Percentiles rank a stretch among this genome's conserved stretches.
These are phyloP conservation scores for Colletes collaris DNA, from an alignment of 2,888 invertebrate genomes.

Conservation along the genomic window DNA sequence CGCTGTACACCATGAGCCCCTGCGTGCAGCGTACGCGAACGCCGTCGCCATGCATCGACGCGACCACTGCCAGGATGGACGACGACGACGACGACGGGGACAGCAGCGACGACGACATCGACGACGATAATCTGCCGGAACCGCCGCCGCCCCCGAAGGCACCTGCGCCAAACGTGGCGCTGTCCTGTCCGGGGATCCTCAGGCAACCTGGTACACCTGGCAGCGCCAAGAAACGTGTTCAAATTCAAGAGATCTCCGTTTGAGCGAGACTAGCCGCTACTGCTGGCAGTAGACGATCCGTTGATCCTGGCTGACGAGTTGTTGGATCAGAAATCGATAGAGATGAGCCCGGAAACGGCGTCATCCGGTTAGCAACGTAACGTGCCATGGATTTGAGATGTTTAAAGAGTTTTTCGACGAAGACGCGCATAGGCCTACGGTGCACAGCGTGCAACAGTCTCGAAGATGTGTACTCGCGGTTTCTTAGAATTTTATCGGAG, in stretches of 20 bases:
- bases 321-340: background rate
- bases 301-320: too few relatives aligned
- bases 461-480: conserved; percentile 15
- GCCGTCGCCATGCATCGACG: conserved; percentile 80
- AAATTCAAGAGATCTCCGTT: conserved; percentile 96
- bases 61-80: conserved; percentile 76
- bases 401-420: background rate
- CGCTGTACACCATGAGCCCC: conserved; percentile 75
- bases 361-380: conserved; percentile 1
- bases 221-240: conserved; percentile 94
- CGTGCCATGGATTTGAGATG: conserved; percentile 53
- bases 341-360: background rate
- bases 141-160: conserved; percentile 86
- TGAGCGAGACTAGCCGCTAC: conserved; percentile 76
- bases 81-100: conserved; percentile 83
- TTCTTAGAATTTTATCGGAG: conserved; percentile 19
- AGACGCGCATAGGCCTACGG: background rate
- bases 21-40: conserved; percentile 73
- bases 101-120: conserved; percentile 83
- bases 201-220: conserved; percentile 89
- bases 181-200: conserved; percentile 86
- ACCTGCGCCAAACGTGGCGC: conserved; percentile 83
- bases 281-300: conserved; percentile 47
- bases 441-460: background rate
- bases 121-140: conserved; percentile 86